Conservation (phyloP, 2,797 vertebrate species). For the Molossus alvarezi region DNA sequence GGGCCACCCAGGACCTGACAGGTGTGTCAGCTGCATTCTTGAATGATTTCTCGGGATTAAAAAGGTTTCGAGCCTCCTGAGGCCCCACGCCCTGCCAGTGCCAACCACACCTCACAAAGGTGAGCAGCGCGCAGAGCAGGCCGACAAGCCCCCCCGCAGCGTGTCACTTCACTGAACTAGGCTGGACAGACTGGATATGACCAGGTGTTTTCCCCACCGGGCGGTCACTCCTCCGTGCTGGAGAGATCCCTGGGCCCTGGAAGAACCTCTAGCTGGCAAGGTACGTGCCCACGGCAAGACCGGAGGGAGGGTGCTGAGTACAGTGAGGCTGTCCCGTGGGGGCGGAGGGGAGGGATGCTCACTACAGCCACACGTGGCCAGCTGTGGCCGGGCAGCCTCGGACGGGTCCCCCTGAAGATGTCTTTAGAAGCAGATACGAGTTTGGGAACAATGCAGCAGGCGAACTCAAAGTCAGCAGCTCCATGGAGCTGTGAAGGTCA, state of each 20-base stretch:
- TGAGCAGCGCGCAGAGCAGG: neutral
- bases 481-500: neutral
- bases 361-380: neutral
- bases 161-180: neutral
- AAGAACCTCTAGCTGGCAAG: slow-evolving; percentile 95
- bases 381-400: rapidly evolving
- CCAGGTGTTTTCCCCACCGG: rapidly evolving
- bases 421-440: neutral
- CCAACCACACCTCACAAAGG: rapidly evolving
- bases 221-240: neutral
- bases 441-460: no score
- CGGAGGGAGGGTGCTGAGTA: slow-evolving; percentile 84
- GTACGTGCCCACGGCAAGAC: slow-evolving; percentile 94
- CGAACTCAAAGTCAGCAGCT: neutral
- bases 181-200: neutral
- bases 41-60: neutral
- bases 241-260: slow-evolving; percentile 88
- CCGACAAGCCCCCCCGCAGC: rapidly evolving
- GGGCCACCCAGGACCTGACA: neutral
- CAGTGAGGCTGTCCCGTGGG: neutral
- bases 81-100: no score
- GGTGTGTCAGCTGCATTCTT: neutral
- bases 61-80: no score
- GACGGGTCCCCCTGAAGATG: rapidly evolving
- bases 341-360: no score